These are phyloP conservation scores for Chaetophractus vellerosus DNA, from an alignment of 2,797 vertebrate species.

Conservation along the genomic window DNA sequence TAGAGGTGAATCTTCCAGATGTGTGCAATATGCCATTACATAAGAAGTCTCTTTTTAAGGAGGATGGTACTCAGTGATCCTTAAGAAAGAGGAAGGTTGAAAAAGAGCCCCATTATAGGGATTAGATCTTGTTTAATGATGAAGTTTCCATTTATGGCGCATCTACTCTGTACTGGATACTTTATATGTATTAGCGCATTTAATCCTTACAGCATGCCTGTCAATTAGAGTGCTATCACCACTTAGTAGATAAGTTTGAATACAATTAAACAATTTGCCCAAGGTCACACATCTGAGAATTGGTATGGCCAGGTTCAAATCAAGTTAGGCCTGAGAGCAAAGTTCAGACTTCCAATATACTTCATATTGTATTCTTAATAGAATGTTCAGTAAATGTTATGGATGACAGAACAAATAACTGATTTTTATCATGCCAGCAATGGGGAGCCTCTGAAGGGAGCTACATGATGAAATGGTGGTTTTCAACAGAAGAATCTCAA, in stretches of 20 bases:
- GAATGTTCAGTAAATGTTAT: neutral
- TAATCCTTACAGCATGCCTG: neutral
- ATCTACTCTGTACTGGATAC: neutral
- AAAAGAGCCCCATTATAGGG: neutral
- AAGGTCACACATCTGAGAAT: neutral
- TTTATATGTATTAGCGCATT: neutral
- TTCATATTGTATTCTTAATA: neutral
- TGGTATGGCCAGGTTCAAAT: neutral
- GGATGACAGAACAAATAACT: neutral
- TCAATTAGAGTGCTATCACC: neutral
- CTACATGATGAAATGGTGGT: neutral
- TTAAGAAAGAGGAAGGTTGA: neutral
- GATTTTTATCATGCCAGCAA: neutral
- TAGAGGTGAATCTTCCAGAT: neutral
- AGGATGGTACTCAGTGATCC: neutral
- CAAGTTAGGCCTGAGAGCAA: conserved; percentile 3
- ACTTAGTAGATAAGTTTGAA: conserved; percentile 26
- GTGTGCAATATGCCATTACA: neutral
- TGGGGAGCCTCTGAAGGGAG: neutral
- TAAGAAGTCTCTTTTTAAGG: neutral
- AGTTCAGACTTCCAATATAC: neutral
- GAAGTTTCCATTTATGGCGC: too few species aligned
- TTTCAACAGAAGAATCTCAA: conserved; percentile 22
- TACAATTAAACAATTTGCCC: neutral
- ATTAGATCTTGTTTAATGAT: conserved; percentile 28